Evolutionary conservation across 2,113 vertebrate genomes (phyloP).

Genomic region (Oncorhynchus nerka): DNA sequence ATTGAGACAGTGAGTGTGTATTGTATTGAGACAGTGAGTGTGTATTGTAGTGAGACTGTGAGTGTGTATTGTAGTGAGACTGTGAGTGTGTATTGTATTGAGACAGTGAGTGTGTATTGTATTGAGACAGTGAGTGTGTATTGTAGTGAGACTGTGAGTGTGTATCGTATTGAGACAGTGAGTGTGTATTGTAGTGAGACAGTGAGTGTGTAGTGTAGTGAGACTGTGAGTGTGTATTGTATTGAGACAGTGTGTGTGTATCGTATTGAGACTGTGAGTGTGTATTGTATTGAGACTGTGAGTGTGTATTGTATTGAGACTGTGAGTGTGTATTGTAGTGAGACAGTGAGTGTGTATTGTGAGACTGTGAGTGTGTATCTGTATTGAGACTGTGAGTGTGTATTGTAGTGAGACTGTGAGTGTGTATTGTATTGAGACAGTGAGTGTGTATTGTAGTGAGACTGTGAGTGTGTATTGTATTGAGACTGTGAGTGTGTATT

Average conservation of each 20-base stretch:
- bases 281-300: neutral
- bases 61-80: too few relatives aligned
- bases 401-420: neutral
- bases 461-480: too few relatives aligned
- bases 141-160: too few relatives aligned
- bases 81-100: neutral
- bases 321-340: too few relatives aligned
- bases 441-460: too few relatives aligned
- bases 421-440: neutral
- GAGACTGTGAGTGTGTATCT: constrained; percentile 10
- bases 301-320: too few relatives aligned
- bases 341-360: neutral
- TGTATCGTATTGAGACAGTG: neutral
- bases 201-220: neutral
- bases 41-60: neutral
- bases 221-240: neutral
- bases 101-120: too few relatives aligned
- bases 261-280: too few relatives aligned
- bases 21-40: too few relatives aligned
- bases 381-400: too few relatives aligned
- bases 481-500: neutral
- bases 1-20: neutral
- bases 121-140: neutral
- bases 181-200: neutral
- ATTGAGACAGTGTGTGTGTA: neutral